Evolutionary conservation across 1,140 invertebrate genomes (phyloP), one percentile per base, ranked within the genome.

Genomic region (Radopholus similis): DNA sequence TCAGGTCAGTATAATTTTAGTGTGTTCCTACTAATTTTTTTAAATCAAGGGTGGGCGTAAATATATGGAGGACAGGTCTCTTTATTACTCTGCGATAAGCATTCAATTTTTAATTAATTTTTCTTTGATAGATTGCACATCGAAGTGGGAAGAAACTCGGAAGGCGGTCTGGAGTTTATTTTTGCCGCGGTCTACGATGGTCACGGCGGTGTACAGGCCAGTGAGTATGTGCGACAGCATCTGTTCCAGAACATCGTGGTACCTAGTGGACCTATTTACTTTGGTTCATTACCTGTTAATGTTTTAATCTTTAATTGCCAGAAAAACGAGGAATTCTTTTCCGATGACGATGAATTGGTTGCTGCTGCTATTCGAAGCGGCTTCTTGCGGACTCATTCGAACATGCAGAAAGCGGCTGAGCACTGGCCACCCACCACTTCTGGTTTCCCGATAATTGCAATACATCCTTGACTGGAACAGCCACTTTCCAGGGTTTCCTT

Each of bases 61-160:
- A 35, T 71, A 71, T 51, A 71, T 71, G 69, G 69, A 71, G n/a
- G 67, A 51, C 18, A 6, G n/a, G n/a, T n/a, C n/a, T n/a, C n/a
- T n/a, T n/a, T n/a, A n/a, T n/a, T n/a, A n/a, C n/a, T n/a, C n/a
- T n/a, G n/a, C n/a, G n/a, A n/a, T n/a, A n/a, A n/a, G n/a, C n/a
- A n/a, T n/a, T n/a, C n/a, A n/a, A n/a, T n/a, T n/a, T n/a, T n/a
- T n/a, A n/a, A n/a, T n/a, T n/a, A n/a, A n/a, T n/a, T n/a, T n/a
- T n/a, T n/a, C n/a, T n/a, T n/a, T n/a, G 51, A 68, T 70, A 23
- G 69, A 53, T 18, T 72, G 30, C 73, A 66, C 21, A 23, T 71
- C 5, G 69, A 71, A 21, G 70, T 65, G 32, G 70, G 57, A 18
- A 23, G 69, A n/a, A 54, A 64, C 15, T n/a, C 32, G 9, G 26